Evolutionary conservation across 2,113 vertebrate species (phyloP).

Genomic region (Tauraco erythrolophus): DNA sequence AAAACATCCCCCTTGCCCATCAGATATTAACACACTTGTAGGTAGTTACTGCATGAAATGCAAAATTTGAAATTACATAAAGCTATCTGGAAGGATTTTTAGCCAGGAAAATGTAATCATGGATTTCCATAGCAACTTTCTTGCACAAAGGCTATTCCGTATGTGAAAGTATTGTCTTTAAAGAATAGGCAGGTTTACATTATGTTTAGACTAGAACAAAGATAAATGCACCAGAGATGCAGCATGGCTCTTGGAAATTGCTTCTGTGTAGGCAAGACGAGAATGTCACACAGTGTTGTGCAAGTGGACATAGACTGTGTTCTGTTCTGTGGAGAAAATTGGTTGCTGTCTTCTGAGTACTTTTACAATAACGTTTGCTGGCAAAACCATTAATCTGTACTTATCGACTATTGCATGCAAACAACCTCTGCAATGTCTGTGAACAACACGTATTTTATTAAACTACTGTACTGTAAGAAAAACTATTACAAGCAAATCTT

Average conservation of each 20-base stretch:
- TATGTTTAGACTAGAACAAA: not conserved
- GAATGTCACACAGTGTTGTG: not conserved
- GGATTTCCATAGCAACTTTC: conserved; percentile 20
- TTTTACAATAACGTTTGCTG: not conserved
- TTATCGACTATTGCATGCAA: not conserved
- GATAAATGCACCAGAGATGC: not conserved
- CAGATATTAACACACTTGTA: conserved; percentile 10
- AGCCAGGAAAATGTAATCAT: not conserved
- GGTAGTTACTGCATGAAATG: not conserved
- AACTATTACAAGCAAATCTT: conserved; percentile 18
- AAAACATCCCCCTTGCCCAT: not conserved
- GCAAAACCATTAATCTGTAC: conserved; percentile 9
- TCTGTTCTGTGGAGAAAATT: conserved; percentile 9
- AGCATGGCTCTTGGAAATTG: not conserved
- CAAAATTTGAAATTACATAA: not conserved
- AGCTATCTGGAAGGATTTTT: not conserved
- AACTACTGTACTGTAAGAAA: not conserved
- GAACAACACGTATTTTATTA: not conserved
- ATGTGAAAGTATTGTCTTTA: conserved; percentile 14
- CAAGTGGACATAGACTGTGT: not conserved
- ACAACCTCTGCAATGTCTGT: not conserved
- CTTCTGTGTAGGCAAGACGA: not conserved
- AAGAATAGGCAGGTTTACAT: not conserved
- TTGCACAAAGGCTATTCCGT: not conserved
- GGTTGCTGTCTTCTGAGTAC: not conserved